Evolutionary conservation across 1,140 invertebrate species (phyloP).

Genomic region (Drosophila dunni): DNA sequence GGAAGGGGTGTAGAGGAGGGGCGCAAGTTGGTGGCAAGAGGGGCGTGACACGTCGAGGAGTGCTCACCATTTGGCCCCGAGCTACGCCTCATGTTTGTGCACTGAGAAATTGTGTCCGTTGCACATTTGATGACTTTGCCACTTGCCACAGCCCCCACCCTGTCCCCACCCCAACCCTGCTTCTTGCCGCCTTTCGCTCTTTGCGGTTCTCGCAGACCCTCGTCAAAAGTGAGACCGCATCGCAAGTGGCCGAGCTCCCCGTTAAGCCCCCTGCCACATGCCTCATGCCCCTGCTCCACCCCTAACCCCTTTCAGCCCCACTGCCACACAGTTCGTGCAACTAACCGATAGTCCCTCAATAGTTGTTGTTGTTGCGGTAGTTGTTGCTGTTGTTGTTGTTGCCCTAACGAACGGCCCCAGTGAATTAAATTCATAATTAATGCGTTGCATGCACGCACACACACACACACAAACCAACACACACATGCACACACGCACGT

Average conservation of each 20-base stretch:
- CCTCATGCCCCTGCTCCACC: neutral
- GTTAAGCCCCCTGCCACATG: too few species aligned
- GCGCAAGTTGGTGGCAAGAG: conserved; percentile 1
- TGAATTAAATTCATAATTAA: conserved; percentile 83
- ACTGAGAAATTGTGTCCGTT: conserved; percentile 79
- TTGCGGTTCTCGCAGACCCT: conserved; percentile 4
- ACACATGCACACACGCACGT: conserved; percentile 41
- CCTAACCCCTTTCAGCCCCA: neutral
- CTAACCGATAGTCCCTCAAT: conserved; percentile 36
- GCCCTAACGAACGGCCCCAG: conserved; percentile 57
- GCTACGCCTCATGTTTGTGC: conserved; percentile 71
- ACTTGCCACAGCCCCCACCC: conserved; percentile 57
- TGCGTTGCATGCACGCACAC: conserved; percentile 82
- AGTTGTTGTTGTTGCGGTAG: neutral
- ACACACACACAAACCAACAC: conserved; percentile 46
- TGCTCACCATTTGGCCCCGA: conserved; percentile 61
- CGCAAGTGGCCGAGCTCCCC: conserved; percentile 11
- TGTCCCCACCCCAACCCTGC: neutral
- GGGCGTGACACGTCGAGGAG: neutral
- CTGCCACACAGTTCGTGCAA: neutral
- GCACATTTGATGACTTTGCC: conserved; percentile 82
- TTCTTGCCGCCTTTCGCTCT: neutral
- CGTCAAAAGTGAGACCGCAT: conserved; percentile 33
- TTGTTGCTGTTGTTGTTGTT: neutral
- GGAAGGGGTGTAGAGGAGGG: neutral